Evolutionary conservation across 1,140 invertebrate genomes (phyloP).

Genomic region (Oncopeltus fasciatus): DNA sequence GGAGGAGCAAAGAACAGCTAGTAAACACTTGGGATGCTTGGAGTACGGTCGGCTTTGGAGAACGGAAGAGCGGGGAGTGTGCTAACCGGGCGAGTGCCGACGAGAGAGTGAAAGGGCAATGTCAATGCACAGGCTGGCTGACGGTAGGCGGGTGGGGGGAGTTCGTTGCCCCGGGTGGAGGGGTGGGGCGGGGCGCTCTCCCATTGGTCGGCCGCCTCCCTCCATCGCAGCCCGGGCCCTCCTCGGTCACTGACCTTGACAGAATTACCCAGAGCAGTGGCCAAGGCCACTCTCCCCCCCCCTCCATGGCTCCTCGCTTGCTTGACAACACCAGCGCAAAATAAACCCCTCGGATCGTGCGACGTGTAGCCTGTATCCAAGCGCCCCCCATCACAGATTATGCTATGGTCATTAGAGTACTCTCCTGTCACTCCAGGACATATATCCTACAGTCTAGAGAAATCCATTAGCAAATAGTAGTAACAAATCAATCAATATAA

Average conservation of each 20-base stretch:
- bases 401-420: neutral
- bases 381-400: neutral
- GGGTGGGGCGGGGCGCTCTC: conserved; percentile 15
- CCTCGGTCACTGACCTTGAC: conserved; percentile 53
- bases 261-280: conserved; percentile 48
- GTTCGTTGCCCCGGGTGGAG: conserved; percentile 5
- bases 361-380: neutral
- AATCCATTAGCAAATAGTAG: no score
- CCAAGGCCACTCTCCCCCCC: conserved; percentile 35
- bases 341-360: neutral
- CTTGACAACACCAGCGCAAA: neutral
- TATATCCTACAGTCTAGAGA: no score
- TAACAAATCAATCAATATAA: no score
- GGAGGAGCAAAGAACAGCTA: neutral
- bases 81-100: neutral
- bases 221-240: conserved; percentile 28
- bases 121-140: conserved; percentile 20
- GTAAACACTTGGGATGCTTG: neutral
- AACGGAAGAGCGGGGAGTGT: no score
- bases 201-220: conserved; percentile 25
- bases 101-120: conserved; percentile 22
- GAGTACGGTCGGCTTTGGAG: no score
- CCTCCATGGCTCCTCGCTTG: neutral
- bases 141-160: neutral
- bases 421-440: neutral